Conservation (phyloP, 2,113 vertebrate genomes). For the Gorilla gorilla region DNA sequence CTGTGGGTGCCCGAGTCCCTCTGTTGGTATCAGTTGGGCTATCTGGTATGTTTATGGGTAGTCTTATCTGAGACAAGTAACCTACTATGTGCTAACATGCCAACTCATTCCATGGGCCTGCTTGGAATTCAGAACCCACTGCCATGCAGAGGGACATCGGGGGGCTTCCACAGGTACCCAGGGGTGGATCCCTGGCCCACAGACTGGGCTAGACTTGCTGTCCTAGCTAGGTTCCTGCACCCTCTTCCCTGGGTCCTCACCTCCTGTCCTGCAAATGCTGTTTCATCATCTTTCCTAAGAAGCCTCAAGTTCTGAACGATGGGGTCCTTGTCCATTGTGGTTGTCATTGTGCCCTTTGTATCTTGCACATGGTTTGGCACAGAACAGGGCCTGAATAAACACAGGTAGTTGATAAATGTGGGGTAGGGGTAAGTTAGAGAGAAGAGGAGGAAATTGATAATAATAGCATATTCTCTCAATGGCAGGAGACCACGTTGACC, state of each 20-base stretch:
- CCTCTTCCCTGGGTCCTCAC: neutral
- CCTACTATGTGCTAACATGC: rapidly evolving
- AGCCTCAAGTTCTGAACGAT: neutral
- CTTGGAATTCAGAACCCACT: neutral
- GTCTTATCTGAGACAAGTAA: neutral
- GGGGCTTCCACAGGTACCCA: neutral
- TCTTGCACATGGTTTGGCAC: neutral
- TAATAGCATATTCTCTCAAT: neutral
- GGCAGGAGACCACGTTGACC: neutral
- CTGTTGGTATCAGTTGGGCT: rapidly evolving
- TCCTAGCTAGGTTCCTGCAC: neutral
- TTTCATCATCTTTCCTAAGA: neutral
- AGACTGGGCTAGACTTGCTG: neutral
- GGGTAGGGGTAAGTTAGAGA: too few species aligned
- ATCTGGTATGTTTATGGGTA: rapidly evolving
- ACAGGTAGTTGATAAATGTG: neutral
- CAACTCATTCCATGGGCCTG: neutral
- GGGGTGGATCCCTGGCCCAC: too few species aligned
- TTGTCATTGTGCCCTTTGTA: neutral
- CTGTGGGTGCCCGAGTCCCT: rapidly evolving
- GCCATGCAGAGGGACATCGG: neutral
- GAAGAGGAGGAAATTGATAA: neutral
- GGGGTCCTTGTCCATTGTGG: neutral
- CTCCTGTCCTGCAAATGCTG: too few species aligned
- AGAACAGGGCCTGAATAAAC: neutral